Evolutionary conservation across 1,140 invertebrate species (phyloP), one percentile per base, ranked within the genome.

Genomic region (Drosophila triauraria): DNA sequence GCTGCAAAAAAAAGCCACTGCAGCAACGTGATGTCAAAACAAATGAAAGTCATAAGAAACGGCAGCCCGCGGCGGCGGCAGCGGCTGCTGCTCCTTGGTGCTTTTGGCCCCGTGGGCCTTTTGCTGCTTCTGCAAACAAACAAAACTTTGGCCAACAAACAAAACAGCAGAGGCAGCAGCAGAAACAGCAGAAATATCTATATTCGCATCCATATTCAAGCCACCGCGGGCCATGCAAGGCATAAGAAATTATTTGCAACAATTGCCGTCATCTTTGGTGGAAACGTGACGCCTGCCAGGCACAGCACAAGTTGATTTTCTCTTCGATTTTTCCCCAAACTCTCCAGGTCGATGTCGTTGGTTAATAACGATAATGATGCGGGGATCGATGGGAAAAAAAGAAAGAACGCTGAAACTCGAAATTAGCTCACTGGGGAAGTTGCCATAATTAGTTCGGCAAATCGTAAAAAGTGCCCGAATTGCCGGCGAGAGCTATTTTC

Each of bases 181-280:
- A 20, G 76, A 69, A 84, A 68, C 82, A 65, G 59, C 30, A 58
- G 30, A 40, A 42, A 58, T 72, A 72, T 71, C 69, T 72, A 71
- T 72, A 72, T 85, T 85, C 75, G 82, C 81, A 75, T 43, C 63
- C 65, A 60, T 72, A 35, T 35, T 15, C 43, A 23, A 43, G 47
- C 47, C 35, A 50, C 78, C 53, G 61, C 53, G 78, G 69, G 85
- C 80, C 82, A 67, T 75, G 76, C 60, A 53, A 62, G 85, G 74
- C 78, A 91, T 91, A 86, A 82, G 75, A 90, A 90, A 90, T 90
- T 80, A 90, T 91, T 90, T 86, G 86, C 86, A 91, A 86, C 82
- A 91, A 90, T 91, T 90, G 86, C 79, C 86, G 67, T 91, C 86
- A 80, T 82, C 78, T 84, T 77, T 59, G 43, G 63, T 56, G 56